These are phyloP conservation scores for Hyperopisus bebe DNA, from an alignment of 2,113 vertebrate species.

Conservation along the genomic window DNA sequence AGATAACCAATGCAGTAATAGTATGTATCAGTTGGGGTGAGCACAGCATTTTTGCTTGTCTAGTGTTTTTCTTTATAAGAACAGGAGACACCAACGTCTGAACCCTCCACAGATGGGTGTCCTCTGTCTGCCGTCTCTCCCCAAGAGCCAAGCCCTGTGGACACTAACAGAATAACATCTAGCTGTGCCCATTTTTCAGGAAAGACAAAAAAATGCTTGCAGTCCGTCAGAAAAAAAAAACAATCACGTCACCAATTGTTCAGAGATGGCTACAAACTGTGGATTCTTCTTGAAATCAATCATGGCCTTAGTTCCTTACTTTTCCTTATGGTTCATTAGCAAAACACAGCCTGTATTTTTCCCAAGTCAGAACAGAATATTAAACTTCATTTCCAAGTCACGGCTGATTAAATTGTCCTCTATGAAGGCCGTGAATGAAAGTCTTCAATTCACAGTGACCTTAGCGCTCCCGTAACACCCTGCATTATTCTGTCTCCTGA, in stretches of 20 bases:
- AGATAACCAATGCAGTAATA: neutral
- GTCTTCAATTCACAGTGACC: neutral
- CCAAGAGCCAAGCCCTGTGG: neutral
- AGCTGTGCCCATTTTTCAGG: neutral
- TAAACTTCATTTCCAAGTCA: neutral
- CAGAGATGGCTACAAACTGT: neutral
- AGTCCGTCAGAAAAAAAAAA: neutral
- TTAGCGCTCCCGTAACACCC: neutral
- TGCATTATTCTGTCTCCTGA: neutral
- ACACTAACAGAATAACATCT: neutral
- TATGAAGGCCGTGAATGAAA: neutral
- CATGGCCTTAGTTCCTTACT: neutral
- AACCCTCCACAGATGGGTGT: neutral
- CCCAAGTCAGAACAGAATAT: neutral
- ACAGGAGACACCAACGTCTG: neutral
- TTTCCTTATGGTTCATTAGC: neutral
- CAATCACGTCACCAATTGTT: neutral
- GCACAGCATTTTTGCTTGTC: neutral
- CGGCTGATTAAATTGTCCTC: neutral
- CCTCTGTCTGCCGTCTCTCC: neutral
- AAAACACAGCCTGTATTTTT: neutral
- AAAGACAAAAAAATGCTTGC: neutral
- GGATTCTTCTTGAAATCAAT: neutral
- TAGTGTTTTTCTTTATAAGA: neutral
- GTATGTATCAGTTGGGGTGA: neutral